Evolutionary conservation across 1,140 invertebrate genomes (phyloP).

Genomic region (Bicyclus anynana): DNA sequence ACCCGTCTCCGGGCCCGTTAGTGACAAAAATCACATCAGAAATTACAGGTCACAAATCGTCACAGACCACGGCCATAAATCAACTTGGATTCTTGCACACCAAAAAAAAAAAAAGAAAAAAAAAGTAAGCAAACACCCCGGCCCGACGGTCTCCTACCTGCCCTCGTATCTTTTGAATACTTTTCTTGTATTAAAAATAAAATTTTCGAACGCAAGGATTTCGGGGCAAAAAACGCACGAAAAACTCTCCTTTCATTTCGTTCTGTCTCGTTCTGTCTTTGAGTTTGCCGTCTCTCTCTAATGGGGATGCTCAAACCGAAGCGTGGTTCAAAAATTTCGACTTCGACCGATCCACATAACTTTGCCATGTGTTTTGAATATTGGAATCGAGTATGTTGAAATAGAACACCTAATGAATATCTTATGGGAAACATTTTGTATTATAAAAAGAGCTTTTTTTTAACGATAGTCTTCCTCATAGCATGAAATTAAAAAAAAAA

Average conservation of each 20-base stretch:
- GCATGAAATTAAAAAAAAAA: no score
- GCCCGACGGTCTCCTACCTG: conserved; percentile 62
- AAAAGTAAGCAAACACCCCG: conserved; percentile 69
- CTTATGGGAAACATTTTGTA: neutral
- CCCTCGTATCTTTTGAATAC: conserved; percentile 70
- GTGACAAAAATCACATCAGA: conserved; percentile 72
- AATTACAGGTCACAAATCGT: conserved; percentile 74
- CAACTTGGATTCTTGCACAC: conserved; percentile 58
- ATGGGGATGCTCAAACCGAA: conserved; percentile 45
- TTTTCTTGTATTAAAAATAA: conserved; percentile 74
- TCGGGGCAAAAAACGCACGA: conserved; percentile 69
- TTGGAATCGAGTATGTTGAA: conserved; percentile 11
- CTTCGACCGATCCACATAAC: conserved; percentile 22
- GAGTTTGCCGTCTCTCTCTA: conserved; percentile 28
- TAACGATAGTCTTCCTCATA: no score
- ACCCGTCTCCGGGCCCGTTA: conserved; percentile 37
- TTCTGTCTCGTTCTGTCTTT: conserved; percentile 34
- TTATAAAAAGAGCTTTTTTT: no score
- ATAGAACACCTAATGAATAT: neutral
- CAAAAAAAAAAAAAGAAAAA: conserved; percentile 38
- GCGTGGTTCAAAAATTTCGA: conserved; percentile 47
- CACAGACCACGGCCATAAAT: conserved; percentile 65
- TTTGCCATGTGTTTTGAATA: conserved; percentile 34
- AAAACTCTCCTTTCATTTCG: conserved; percentile 55
- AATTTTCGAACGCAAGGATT: conserved; percentile 67